Percentiles rank a stretch among this genome's conserved stretches.
phyloP scores from a whole-genome alignment of 2,113 vertebrate species.

The Ancistrus triradiatus region DNA sequence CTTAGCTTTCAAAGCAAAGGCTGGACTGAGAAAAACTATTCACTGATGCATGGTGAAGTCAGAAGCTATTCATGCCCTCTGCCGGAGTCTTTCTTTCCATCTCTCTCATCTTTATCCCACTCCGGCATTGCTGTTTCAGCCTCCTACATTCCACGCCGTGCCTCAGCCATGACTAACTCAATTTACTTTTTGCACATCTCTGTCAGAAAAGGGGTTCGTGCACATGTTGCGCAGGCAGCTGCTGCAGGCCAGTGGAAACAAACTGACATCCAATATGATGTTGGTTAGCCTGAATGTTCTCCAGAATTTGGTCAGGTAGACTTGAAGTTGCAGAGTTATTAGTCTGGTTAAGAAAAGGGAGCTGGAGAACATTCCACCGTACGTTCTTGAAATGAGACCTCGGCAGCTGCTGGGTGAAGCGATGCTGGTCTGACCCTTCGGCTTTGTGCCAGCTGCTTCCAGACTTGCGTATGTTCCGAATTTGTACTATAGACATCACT shows the following conservation, averaged over 20 bases:
- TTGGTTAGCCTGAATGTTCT: constrained; percentile 31
- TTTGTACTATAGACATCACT: too few species aligned
- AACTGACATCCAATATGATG: constrained; percentile 25
- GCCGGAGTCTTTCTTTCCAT: constrained; percentile 10
- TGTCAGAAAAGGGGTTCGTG: constrained; percentile 53
- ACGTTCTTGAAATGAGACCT: constrained; percentile 10
- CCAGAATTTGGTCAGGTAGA: background rate
- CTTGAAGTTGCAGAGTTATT: constrained; percentile 15
- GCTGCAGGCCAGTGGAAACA: constrained; percentile 41
- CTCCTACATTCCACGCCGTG: constrained; percentile 67
- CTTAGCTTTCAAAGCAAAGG: background rate
- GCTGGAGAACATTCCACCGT: constrained; percentile 12
- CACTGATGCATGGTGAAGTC: background rate
- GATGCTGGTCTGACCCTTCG: constrained; percentile 6
- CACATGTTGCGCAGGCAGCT: constrained; percentile 30
- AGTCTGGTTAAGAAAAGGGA: constrained; percentile 1
- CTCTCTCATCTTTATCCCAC: constrained; percentile 24
- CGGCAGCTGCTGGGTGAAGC: constrained; percentile 28
- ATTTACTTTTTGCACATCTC: constrained; percentile 69
- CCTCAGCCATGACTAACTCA: constrained; percentile 70
- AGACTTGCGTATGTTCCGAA: too few species aligned
- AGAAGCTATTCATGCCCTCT: constrained; percentile 12
- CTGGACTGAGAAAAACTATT: background rate
- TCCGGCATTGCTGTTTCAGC: constrained; percentile 31
- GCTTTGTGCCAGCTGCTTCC: constrained; percentile 10